Evolutionary conservation across 2,797 vertebrate genomes (phyloP).

Genomic region (Poeciliopsis gracilis): DNA sequence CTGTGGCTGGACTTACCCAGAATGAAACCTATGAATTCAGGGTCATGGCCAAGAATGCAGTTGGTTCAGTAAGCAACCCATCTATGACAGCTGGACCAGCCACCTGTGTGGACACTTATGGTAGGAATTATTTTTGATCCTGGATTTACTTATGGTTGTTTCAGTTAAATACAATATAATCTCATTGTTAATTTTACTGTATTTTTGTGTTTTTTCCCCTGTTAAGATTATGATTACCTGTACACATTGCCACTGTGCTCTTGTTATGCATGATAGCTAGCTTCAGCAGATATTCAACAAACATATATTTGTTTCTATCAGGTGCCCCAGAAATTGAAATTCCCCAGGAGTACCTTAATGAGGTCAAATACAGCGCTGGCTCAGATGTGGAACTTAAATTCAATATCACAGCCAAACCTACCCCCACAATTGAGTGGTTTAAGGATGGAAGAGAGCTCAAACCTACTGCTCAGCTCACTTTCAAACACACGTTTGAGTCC

Average conservation of each 20-base stretch:
- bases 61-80: slow-evolving; percentile 96
- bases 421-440: slow-evolving; percentile 95
- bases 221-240: background rate
- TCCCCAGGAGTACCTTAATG: slow-evolving; percentile 91
- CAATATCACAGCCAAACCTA: slow-evolving; percentile 94
- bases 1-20: slow-evolving; percentile 90
- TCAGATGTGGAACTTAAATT: slow-evolving; percentile 90
- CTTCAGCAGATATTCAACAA: background rate
- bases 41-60: slow-evolving; percentile 93
- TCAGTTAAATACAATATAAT: background rate
- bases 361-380: slow-evolving; percentile 91
- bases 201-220: background rate
- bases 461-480: slow-evolving; percentile 82
- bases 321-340: slow-evolving; percentile 95
- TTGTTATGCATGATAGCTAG: background rate
- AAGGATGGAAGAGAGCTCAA: slow-evolving; percentile 93
- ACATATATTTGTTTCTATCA: slow-evolving; percentile 61
- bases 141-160: background rate
- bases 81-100: slow-evolving; percentile 90
- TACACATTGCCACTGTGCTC: background rate
- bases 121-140: slow-evolving; percentile 70
- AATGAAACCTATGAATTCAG: slow-evolving; percentile 94
- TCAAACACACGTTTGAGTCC: slow-evolving; percentile 89
- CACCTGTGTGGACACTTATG: slow-evolving; percentile 93
- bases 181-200: background rate